A percentile compares a stretch with the other conserved stretches of the same genome.
phyloP scores from a whole-genome alignment of 2,113 vertebrate species.

The Oplegnathus fasciatus region DNA sequence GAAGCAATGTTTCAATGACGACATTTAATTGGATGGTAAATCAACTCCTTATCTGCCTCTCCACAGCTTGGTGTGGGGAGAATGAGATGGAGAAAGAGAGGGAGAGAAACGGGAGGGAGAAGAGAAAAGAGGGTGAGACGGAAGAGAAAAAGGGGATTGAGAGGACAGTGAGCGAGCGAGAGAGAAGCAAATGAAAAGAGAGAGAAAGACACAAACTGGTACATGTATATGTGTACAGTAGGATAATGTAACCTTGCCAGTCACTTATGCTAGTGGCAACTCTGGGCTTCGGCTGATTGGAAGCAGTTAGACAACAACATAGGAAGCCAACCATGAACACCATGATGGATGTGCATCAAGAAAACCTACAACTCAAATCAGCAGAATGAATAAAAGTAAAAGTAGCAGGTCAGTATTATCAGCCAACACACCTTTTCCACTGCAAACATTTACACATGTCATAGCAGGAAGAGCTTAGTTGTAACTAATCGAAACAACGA shows the following conservation, averaged over 20 bases:
- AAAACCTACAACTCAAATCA: background rate
- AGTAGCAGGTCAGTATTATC: background rate
- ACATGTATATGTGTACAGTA: background rate
- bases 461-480: background rate
- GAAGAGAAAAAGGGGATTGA: background rate
- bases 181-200: too few species aligned
- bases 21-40: conserved; percentile 99
- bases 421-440: too few species aligned
- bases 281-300: background rate
- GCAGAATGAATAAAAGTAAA: background rate
- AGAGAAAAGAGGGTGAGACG: background rate
- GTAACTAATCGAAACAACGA: background rate
- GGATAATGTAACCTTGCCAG: conserved; percentile 13
- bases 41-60: conserved; percentile 99
- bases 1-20: conserved; percentile 99
- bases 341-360: background rate
- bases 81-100: conserved; percentile 78
- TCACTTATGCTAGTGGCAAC: background rate
- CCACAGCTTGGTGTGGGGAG: conserved; percentile 91
- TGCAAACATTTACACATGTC: background rate
- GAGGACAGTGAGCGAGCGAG: background rate
- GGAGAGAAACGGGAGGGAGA: conserved; percentile 36
- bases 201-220: conserved; percentile 18
- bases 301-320: conserved; percentile 15
- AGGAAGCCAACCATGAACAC: background rate